These are phyloP conservation scores for Brachirus orientalis DNA, from an alignment of 2,113 vertebrate genomes.

Conservation along the genomic window DNA sequence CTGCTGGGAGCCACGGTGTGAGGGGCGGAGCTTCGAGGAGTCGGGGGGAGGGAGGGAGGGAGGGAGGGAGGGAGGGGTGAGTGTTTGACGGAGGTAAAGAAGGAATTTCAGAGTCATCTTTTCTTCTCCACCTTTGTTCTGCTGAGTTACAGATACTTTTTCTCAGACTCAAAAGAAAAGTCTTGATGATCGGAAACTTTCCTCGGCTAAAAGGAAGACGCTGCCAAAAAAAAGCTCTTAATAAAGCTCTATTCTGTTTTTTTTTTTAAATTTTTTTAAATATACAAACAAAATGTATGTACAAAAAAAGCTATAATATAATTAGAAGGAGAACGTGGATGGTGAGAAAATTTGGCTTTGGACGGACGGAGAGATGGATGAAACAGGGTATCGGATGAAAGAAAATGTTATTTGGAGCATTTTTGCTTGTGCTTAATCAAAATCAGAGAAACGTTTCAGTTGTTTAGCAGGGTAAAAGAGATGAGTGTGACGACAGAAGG, in stretches of 20 bases:
- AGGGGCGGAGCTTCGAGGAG: neutral
- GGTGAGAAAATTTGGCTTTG: constrained; percentile 24
- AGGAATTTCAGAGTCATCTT: constrained; percentile 49
- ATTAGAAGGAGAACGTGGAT: constrained; percentile 59
- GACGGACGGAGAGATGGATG: constrained; percentile 48
- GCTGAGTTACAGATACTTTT: constrained; percentile 55
- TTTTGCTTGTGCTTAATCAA: constrained; percentile 53
- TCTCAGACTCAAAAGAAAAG: constrained; percentile 52
- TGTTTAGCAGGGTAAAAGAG: constrained; percentile 62
- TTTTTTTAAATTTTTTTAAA: constrained; percentile 73
- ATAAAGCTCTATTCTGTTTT: constrained; percentile 77
- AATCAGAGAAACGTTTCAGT: constrained; percentile 33
- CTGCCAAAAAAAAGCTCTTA: constrained; percentile 80
- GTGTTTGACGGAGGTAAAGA: constrained; percentile 46
- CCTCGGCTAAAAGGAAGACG: constrained; percentile 67
- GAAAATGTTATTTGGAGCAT: constrained; percentile 49
- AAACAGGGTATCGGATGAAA: constrained; percentile 78
- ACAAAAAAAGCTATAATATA: constrained; percentile 76
- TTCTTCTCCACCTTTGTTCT: constrained; percentile 63
- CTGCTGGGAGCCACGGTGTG: constrained; percentile 93
- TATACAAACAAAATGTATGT: constrained; percentile 74
- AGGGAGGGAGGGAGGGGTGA: neutral
- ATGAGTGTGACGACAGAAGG: too few species aligned
- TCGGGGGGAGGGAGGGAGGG: neutral
- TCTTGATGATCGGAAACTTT: constrained; percentile 50